Evolutionary conservation across 2,888 invertebrate species (phyloP).

Genomic region (Pedicia rivosa): DNA sequence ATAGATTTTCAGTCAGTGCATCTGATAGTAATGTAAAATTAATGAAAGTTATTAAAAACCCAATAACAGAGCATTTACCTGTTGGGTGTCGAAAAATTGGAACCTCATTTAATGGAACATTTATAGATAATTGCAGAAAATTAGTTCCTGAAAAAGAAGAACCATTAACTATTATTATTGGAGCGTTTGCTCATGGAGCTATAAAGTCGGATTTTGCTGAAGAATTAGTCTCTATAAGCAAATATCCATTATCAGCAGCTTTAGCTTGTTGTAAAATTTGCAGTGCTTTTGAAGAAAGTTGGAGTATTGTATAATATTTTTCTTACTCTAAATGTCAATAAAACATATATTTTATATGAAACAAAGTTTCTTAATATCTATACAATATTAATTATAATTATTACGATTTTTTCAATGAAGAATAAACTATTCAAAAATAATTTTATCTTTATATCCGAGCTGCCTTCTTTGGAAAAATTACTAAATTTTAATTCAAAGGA

Average conservation of each 20-base stretch:
- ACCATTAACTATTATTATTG: slow-evolving; percentile 80
- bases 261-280: slow-evolving; percentile 91
- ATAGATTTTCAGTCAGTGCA: slow-evolving; percentile 85
- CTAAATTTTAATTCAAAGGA: no score
- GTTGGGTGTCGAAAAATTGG: slow-evolving; percentile 81
- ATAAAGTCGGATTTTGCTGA: slow-evolving; percentile 80
- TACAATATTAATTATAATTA: no score
- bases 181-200: slow-evolving; percentile 96
- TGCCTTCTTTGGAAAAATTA: no score
- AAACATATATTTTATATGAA: no score
- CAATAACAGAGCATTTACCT: slow-evolving; percentile 84
- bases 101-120: slow-evolving; percentile 76
- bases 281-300: slow-evolving; percentile 86
- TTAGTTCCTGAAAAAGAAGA: slow-evolving; percentile 62
- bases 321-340: no score
- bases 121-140: slow-evolving; percentile 49
- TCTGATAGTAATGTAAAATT: slow-evolving; percentile 78
- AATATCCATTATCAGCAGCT: slow-evolving; percentile 93
- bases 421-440: no score
- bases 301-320: slow-evolving; percentile 51
- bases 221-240: slow-evolving; percentile 81
- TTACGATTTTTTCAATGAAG: no score
- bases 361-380: no score
- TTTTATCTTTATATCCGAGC: no score
- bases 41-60: slow-evolving; percentile 93